Percentiles rank a stretch among this genome's conserved stretches.
Evolutionary conservation across 1,140 invertebrate genomes (phyloP).

Genomic region (Sogatella furcifera): DNA sequence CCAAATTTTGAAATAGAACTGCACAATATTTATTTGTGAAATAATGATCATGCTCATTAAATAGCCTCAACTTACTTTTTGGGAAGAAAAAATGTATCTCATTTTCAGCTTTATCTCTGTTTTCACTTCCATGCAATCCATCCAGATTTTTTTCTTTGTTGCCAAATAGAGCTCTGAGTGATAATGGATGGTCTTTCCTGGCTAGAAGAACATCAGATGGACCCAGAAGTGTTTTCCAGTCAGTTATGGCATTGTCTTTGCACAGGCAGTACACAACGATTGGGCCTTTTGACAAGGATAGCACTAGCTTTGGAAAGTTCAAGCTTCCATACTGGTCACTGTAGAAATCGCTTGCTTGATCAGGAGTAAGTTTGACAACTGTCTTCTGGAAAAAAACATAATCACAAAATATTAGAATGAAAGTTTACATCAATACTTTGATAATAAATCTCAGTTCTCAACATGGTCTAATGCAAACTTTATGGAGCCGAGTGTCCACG

Average conservation of each 20-base stretch:
- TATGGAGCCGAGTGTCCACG: no score
- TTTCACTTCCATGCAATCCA: conserved; percentile 72
- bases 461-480: no score
- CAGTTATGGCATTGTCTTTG: conserved; percentile 49
- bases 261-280: conserved; percentile 58
- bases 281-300: conserved; percentile 62
- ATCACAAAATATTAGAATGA: no score
- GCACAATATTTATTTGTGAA: no score
- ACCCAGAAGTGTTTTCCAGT: conserved; percentile 59
- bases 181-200: conserved; percentile 56
- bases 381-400: conserved; percentile 41
- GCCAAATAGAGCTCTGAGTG: conserved; percentile 59
- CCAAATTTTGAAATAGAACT: no score
- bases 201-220: conserved; percentile 49
- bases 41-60: no score
- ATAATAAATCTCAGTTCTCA: no score
- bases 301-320: conserved; percentile 60
- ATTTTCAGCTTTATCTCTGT: conserved; percentile 51
- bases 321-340: conserved; percentile 54
- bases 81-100: conserved; percentile 89
- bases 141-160: conserved; percentile 52
- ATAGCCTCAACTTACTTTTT: conserved; percentile 45
- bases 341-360: conserved; percentile 74
- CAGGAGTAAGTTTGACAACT: conserved; percentile 56
- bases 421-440: no score